Evolutionary conservation across 1,140 invertebrate genomes (phyloP).

Genomic region (Drosophila lacertosa): DNA sequence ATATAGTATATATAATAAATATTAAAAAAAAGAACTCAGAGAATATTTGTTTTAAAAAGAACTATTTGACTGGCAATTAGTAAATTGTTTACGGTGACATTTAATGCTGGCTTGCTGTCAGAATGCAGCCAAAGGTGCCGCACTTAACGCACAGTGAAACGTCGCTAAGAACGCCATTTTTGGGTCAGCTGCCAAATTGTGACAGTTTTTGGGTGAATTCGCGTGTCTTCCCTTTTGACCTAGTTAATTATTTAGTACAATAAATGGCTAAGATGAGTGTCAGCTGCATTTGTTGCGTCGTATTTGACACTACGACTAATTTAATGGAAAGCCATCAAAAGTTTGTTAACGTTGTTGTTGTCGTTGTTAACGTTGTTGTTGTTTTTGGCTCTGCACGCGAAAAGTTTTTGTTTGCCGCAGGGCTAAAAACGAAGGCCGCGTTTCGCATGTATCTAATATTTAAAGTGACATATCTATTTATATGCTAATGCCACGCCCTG

Average conservation of each 20-base stretch:
- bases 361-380: slow-evolving; percentile 25
- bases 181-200: slow-evolving; percentile 8
- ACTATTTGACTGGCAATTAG: background rate
- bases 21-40: no score
- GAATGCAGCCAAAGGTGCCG: background rate
- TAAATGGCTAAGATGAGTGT: slow-evolving; percentile 36
- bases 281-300: slow-evolving; percentile 42
- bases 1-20: no score
- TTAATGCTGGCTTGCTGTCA: no score
- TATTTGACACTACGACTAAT: slow-evolving; percentile 67
- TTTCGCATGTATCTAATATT: slow-evolving; percentile 60
- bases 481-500: slow-evolving; percentile 68
- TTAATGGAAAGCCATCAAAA: slow-evolving; percentile 56
- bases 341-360: background rate
- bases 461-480: slow-evolving; percentile 76
- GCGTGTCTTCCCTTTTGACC: slow-evolving; percentile 36
- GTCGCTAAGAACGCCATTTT: background rate
- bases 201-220: slow-evolving; percentile 8
- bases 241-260: slow-evolving; percentile 64
- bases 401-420: slow-evolving; percentile 10
- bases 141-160: background rate
- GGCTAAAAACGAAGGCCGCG: background rate
- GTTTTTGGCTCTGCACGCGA: slow-evolving; percentile 30
- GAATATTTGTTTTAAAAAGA: background rate
- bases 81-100: background rate